Percentiles rank a stretch among this genome's conserved stretches.
These are phyloP conservation scores for Catamblyrhynchus diadema DNA, from an alignment of 2,797 vertebrate species.

Conservation along the genomic window DNA sequence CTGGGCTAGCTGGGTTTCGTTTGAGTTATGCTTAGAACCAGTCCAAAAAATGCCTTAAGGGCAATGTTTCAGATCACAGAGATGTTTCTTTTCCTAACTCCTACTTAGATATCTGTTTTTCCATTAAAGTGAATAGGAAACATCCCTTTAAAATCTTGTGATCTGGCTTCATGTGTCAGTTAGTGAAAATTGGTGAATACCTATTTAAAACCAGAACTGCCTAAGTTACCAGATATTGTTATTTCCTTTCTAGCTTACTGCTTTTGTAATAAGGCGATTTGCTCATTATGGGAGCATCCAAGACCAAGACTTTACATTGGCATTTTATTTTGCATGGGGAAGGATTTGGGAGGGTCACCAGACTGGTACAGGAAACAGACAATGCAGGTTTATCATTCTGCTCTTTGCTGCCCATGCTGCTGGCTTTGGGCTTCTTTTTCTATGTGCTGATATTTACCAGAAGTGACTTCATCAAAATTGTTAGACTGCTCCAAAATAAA, in stretches of 20 bases:
- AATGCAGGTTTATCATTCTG: not conserved
- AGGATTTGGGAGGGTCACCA: not conserved
- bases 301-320: not conserved
- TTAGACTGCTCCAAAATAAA: not conserved
- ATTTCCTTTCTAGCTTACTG: not conserved
- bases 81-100: not conserved
- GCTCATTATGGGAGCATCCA: not conserved
- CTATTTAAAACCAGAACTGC: not conserved
- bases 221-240: not conserved
- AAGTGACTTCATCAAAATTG: not conserved
- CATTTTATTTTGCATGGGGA: not conserved
- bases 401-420: not conserved
- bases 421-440: not conserved
- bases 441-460: not conserved
- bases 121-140: not conserved
- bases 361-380: not conserved
- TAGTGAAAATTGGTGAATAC: not conserved
- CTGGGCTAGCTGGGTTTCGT: not conserved
- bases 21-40: not conserved
- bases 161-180: not conserved
- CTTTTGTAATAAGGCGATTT: not conserved
- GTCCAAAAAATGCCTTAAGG: not conserved
- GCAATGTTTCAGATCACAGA: not conserved
- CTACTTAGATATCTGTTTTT: not conserved
- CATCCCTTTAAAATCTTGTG: not conserved